phyloP scores from a whole-genome alignment of 2,888 invertebrate species.

The Phyto melanocephala region DNA sequence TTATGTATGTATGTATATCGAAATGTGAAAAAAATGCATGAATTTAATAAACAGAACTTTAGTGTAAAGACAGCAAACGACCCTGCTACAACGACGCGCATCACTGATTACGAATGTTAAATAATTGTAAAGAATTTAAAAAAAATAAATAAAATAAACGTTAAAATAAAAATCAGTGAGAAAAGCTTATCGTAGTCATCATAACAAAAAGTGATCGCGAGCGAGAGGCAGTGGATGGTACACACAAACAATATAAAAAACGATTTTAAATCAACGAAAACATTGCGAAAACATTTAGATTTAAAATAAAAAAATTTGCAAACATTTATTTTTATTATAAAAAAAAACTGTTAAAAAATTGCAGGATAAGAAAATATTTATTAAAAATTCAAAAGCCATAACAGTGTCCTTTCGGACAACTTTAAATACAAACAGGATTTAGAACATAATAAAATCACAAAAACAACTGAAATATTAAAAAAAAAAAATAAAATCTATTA shows the following conservation, averaged over 20 bases:
- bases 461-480: no score
- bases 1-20: not conserved
- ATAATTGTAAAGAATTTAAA: slow-evolving; percentile 13
- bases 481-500: no score
- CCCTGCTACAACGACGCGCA: slow-evolving; percentile 63
- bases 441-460: no score
- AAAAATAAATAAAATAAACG: not conserved
- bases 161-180: not conserved
- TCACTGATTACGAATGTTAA: slow-evolving; percentile 47
- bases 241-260: not conserved
- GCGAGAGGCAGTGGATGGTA: not conserved
- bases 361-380: no score
- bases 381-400: not conserved
- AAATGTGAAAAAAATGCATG: slow-evolving; percentile 32
- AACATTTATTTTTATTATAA: no score
- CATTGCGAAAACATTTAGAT: not conserved
- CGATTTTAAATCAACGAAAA: not conserved
- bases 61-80: slow-evolving; percentile 59
- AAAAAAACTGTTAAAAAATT: not conserved
- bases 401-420: no score
- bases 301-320: no score
- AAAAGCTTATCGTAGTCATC: not conserved
- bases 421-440: no score
- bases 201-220: not conserved
- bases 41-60: slow-evolving; percentile 56